Evolutionary conservation across 35 echinoderm and acorn worm species (phyloP), one percentile per base, ranked within the genome.

Genomic region (Apostichopus japonicus): DNA sequence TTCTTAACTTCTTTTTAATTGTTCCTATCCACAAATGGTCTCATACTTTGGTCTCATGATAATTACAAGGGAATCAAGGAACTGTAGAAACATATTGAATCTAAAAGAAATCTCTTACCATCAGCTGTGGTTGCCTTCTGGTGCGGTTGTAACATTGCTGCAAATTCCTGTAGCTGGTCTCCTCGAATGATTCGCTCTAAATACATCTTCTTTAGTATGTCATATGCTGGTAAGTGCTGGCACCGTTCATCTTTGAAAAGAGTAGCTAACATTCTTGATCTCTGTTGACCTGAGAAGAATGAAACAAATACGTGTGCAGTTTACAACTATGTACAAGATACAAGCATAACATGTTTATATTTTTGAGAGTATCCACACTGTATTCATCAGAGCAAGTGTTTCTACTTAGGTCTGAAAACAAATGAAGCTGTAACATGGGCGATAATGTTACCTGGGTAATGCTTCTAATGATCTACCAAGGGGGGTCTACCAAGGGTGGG

Each of bases 161-260:
- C 97, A 94, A 98, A 98, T 83, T 98, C 97, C 79, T 98, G 95
- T 54, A 98, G 86, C 77, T 98, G 97, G 75, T 96, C 80, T 10
- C 97, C 93, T 61, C 97, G 65, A 56, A 98, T 98, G 70, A 98
- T 98, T 25, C 97, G 86, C 56, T 98, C 97, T 58, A 98, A 80
- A 76, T 98, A 98, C 97, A 98, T 98, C 90, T 98, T 98, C 87
- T 98, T 94, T n/a, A 98, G 81, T 81, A 96, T 96, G 13, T 92
- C 97, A 87, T 98, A 98, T 4, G 97, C 95, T 13, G 97, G 94
- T 24, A 98, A 86, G 79, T 96, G 93, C 73, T 98, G 97, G 55
- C 97, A 98, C 55, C 97, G 58, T 78, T 98, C 97, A 77, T 98
- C 97, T 87, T 98, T 98, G 79, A 98, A 98, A 15, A 98, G 81